phyloP scores from a whole-genome alignment of 2,888 invertebrate genomes.

The Caenorhabditis afra region DNA sequence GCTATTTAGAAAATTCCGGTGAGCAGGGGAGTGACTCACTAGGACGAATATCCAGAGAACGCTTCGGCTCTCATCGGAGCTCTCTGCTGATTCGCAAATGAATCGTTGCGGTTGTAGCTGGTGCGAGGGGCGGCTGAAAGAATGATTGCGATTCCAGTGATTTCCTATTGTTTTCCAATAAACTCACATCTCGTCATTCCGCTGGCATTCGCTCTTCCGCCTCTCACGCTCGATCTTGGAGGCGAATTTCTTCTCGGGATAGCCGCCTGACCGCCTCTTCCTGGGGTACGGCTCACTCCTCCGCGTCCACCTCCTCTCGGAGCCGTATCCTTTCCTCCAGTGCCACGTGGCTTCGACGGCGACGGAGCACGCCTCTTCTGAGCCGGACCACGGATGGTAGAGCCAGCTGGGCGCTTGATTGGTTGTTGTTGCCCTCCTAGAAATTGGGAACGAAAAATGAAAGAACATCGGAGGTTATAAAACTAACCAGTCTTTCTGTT shows the following conservation, averaged over 20 bases:
- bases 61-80: conserved; percentile 19
- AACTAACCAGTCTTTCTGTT: conserved; percentile 5
- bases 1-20: background rate
- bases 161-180: background rate
- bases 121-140: conserved; percentile 22
- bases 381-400: conserved; percentile 51
- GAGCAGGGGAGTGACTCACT: conserved; percentile 4
- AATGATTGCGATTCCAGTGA: background rate
- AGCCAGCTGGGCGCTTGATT: conserved; percentile 49
- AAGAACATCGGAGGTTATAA: no score
- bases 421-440: background rate
- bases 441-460: no score
- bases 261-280: conserved; percentile 19
- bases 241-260: conserved; percentile 9
- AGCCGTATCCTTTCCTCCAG: background rate
- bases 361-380: conserved; percentile 36
- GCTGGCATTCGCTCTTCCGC: conserved; percentile 10
- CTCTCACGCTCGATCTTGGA: conserved; percentile 18
- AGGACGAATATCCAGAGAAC: conserved; percentile 48
- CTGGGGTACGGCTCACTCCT: conserved; percentile 13
- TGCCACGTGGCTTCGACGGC: conserved; percentile 17
- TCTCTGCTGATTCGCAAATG: conserved; percentile 24
- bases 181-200: conserved; percentile 3
- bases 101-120: conserved; percentile 30
- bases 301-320: conserved; percentile 26